phyloP scores from a whole-genome alignment of 1,140 invertebrate species.

The Drosophila eugracilis region DNA sequence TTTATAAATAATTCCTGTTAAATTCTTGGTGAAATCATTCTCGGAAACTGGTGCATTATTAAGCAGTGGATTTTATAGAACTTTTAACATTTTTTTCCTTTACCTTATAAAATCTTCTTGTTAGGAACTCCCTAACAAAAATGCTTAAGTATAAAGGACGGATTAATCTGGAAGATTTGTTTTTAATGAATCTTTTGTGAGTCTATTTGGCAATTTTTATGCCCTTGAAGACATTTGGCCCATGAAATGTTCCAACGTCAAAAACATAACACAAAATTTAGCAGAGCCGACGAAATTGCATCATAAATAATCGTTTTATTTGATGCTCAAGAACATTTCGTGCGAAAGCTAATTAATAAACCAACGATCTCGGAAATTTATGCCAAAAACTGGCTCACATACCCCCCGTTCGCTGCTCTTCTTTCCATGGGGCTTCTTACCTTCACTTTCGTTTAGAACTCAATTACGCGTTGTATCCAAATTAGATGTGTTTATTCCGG shows the following conservation, averaged over 20 bases:
- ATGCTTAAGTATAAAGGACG: too few species aligned
- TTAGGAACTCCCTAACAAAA: too few species aligned
- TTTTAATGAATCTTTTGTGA: too few species aligned
- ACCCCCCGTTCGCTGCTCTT: background rate
- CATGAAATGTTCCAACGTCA: conserved; percentile 4
- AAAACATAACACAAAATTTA: conserved; percentile 6
- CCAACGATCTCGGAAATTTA: conserved; percentile 9
- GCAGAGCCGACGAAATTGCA: background rate
- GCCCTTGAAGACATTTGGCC: conserved; percentile 9
- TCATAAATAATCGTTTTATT: conserved; percentile 25
- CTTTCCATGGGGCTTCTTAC: conserved; percentile 17
- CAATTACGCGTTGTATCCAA: conserved; percentile 28
- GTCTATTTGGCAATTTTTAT: conserved; percentile 10
- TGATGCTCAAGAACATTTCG: conserved; percentile 17
- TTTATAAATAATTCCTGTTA: background rate
- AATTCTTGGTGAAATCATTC: background rate
- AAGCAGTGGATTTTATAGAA: too few species aligned
- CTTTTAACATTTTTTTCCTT: too few species aligned
- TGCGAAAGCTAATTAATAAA: conserved; percentile 13
- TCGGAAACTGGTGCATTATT: too few species aligned
- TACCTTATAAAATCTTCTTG: too few species aligned
- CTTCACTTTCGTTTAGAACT: conserved; percentile 40
- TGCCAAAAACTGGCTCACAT: conserved; percentile 23
- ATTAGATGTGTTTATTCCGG: conserved; percentile 23
- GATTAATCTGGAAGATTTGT: too few species aligned